Evolutionary conservation across 2,888 invertebrate genomes (phyloP), one percentile per base, ranked within the genome.

Genomic region (Tuta absoluta): DNA sequence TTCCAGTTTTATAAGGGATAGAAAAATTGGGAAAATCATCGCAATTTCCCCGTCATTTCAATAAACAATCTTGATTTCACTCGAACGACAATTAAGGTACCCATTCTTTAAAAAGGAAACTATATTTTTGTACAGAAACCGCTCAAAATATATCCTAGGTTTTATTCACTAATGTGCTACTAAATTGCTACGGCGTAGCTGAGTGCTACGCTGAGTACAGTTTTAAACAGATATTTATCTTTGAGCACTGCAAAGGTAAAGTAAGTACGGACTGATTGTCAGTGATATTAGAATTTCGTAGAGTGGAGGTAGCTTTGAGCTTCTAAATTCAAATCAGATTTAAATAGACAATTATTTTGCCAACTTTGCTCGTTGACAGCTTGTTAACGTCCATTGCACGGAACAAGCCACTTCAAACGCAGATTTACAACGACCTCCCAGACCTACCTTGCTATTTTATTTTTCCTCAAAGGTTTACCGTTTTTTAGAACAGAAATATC

Each of bases 401-500:
- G 72, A 79, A 81, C 76, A 75, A 77, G 78, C 75, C 77, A 78
- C 79, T 82, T 85, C 83, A 82, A 80, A 76, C 77, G 76, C 83
- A 82, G 79, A 73, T 76, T 79, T 73, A 73, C 72, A 76, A 75
- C 71, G 74, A 73, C 70, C 75, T 74, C 10, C 72, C 72, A 74
- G 73, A 73, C 76, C 75, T 71, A 72, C 74, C 72, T 73, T 68
- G 69, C 71, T 70, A 71, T 70, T 72, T 69, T 68, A 69, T 69
- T 67, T 68, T 62, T 60, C 58, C 67, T 53, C 24, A 14, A 41
- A 1, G 41, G 41, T 3, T 41, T 41, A 14, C 12, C 41, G 8
- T 49, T 17, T 17, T 49, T 21, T 49, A 49, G 3, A 21, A 21
- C 7, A 17, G 19, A 49, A 21, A 10, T 45, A 17, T 17, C 45